A percentile compares a stretch with the other conserved stretches of the same genome.
phyloP scores from a whole-genome alignment of 1,140 invertebrate species.

The Drosophila oshimai region DNA sequence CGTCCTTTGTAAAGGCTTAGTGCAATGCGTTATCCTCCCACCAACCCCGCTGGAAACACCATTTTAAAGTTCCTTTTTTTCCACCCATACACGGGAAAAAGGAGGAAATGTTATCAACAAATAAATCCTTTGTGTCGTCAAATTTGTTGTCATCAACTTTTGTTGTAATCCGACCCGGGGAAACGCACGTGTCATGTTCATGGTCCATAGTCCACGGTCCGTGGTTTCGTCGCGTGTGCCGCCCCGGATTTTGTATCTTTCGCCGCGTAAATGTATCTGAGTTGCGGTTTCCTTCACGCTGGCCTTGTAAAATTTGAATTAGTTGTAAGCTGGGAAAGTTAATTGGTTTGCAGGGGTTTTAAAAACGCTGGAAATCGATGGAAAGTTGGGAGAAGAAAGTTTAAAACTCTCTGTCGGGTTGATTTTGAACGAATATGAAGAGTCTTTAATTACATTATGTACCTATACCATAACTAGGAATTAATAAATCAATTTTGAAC shows the following conservation, averaged over 20 bases:
- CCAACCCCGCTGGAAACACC: conserved; percentile 9
- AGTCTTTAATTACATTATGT: too few relatives aligned
- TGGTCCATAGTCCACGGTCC: conserved; percentile 13
- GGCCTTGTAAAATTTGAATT: conserved; percentile 57
- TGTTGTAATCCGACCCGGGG: conserved; percentile 51
- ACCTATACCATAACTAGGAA: too few relatives aligned
- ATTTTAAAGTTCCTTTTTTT: conserved; percentile 68
- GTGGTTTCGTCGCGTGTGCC: conserved; percentile 41
- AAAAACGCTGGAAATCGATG: not conserved
- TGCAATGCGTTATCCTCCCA: conserved; percentile 48
- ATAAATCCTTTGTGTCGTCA: conserved; percentile 82
- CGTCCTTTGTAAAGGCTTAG: conserved; percentile 70
- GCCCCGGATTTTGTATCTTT: conserved; percentile 32
- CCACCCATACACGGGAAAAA: not conserved
- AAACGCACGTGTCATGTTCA: conserved; percentile 73
- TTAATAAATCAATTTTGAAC: too few relatives aligned
- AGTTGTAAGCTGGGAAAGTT: conserved; percentile 52
- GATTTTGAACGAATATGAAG: too few relatives aligned
- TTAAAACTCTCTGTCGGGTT: too few relatives aligned
- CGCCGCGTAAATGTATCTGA: conserved; percentile 6
- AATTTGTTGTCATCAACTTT: conserved; percentile 73
- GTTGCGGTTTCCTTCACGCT: not conserved
- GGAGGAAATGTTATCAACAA: conserved; percentile 70
- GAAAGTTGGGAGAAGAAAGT: not conserved
- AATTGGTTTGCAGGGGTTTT: conserved; percentile 46